These are phyloP conservation scores for Microplitis demolitor DNA, from an alignment of 1,140 invertebrate genomes.

Conservation along the genomic window DNA sequence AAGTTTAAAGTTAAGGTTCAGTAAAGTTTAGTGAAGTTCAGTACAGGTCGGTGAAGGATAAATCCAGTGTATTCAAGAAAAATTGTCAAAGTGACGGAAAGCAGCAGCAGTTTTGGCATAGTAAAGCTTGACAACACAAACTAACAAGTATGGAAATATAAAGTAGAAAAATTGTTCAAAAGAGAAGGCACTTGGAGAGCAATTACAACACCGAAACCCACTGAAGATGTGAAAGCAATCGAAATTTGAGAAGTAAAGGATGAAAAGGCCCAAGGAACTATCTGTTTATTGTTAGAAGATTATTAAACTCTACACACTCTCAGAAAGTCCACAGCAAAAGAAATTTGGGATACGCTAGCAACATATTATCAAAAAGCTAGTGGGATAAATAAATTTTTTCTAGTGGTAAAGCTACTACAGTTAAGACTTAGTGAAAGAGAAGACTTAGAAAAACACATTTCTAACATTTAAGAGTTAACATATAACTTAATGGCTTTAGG, in stretches of 20 bases:
- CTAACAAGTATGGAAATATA: background rate
- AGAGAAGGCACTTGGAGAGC: background rate
- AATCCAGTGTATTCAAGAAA: too few relatives aligned
- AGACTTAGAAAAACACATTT: constrained; percentile 1
- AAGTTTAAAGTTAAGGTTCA: too few relatives aligned
- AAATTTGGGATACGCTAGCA: background rate
- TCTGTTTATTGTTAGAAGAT: background rate
- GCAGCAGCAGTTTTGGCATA: background rate
- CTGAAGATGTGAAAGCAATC: background rate
- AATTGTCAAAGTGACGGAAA: background rate
- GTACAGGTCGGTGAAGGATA: too few relatives aligned
- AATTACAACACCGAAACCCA: background rate
- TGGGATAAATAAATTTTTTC: background rate
- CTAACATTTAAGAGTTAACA: background rate
- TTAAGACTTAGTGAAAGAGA: background rate
- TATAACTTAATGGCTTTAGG: background rate
- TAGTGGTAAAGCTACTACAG: background rate
- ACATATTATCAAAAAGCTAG: background rate
- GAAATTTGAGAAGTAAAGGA: background rate
- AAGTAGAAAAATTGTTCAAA: background rate
- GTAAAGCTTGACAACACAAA: background rate
- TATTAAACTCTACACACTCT: background rate
- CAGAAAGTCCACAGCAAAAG: background rate
- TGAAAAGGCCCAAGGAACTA: background rate
- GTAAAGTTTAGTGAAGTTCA: too few relatives aligned